Evolutionary conservation across 2,113 vertebrate species (phyloP).

Genomic region (Collichthys lucidus): DNA sequence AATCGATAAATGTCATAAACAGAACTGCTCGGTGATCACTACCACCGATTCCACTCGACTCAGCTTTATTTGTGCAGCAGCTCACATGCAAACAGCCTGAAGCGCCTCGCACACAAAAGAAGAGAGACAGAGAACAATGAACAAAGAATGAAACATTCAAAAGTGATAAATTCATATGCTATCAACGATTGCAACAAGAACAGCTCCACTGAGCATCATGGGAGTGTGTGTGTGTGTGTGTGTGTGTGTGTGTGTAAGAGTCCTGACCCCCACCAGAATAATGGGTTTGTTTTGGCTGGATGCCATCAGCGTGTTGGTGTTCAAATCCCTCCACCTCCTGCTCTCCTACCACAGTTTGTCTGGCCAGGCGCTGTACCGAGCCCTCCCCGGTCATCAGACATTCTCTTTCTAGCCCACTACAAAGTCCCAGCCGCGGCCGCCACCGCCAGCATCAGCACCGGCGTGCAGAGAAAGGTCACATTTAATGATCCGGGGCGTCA

Average conservation of each 20-base stretch:
- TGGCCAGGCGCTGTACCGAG: slow-evolving; percentile 38
- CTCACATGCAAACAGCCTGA: too few relatives aligned
- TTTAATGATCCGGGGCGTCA: slow-evolving; percentile 71
- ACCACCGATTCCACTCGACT: background rate
- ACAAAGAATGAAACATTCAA: too few relatives aligned
- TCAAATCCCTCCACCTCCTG: slow-evolving; percentile 35
- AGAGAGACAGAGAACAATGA: too few relatives aligned
- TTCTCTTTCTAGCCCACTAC: slow-evolving; percentile 78
- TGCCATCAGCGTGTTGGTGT: slow-evolving; percentile 37
- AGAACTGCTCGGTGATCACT: background rate
- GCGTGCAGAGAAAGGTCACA: slow-evolving; percentile 75
- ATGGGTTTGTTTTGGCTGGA: slow-evolving; percentile 47
- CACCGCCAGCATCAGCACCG: slow-evolving; percentile 56
- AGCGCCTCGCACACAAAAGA: too few relatives aligned
- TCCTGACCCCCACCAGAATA: slow-evolving; percentile 16
- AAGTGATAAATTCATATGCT: background rate
- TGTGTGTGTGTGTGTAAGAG: slow-evolving; percentile 19
- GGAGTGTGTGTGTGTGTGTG: slow-evolving; percentile 19
- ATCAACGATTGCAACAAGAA: background rate
- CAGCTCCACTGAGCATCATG: background rate
- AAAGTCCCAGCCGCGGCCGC: slow-evolving; percentile 61
- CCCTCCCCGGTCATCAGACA: slow-evolving; percentile 73
- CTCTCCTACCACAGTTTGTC: slow-evolving; percentile 27
- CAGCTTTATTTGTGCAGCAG: too few relatives aligned
- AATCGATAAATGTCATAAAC: background rate